Evolutionary conservation across 2,888 invertebrate species (phyloP).

Genomic region (Creontiades dilutus): DNA sequence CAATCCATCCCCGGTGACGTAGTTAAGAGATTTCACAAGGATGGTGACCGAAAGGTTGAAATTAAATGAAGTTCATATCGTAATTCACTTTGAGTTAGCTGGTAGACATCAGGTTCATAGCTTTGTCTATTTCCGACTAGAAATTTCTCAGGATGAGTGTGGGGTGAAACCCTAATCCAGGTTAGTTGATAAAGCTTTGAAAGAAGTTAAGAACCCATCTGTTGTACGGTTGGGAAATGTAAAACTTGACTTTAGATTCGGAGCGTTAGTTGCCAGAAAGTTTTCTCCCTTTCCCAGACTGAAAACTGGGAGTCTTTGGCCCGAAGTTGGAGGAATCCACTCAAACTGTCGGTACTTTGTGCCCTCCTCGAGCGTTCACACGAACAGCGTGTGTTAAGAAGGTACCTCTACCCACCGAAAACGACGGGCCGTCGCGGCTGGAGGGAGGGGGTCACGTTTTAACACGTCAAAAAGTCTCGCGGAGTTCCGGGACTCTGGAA

Average conservation of each 20-base stretch:
- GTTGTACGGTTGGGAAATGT: neutral
- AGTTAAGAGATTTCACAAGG: no score
- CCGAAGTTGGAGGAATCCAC: neutral
- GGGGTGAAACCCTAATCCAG: no score
- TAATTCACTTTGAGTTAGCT: no score
- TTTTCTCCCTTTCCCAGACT: neutral
- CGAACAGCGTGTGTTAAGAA: neutral
- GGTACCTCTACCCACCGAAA: neutral
- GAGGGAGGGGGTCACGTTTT: neutral
- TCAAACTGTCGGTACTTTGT: conserved; percentile 23
- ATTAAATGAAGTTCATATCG: no score
- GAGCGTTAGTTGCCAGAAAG: neutral
- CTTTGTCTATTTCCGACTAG: no score
- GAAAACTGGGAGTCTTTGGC: neutral
- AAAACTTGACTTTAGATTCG: neutral
- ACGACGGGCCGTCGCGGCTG: neutral
- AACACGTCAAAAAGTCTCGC: neutral
- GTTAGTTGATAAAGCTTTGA: no score
- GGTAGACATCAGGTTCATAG: no score
- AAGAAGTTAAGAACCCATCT: no score
- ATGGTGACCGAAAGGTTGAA: no score
- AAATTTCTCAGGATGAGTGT: no score
- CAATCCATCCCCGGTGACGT: no score
- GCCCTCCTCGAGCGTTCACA: neutral
- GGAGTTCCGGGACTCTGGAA: neutral